phyloP scores from a whole-genome alignment of 1,140 invertebrate species.

The Drosophila santomea region DNA sequence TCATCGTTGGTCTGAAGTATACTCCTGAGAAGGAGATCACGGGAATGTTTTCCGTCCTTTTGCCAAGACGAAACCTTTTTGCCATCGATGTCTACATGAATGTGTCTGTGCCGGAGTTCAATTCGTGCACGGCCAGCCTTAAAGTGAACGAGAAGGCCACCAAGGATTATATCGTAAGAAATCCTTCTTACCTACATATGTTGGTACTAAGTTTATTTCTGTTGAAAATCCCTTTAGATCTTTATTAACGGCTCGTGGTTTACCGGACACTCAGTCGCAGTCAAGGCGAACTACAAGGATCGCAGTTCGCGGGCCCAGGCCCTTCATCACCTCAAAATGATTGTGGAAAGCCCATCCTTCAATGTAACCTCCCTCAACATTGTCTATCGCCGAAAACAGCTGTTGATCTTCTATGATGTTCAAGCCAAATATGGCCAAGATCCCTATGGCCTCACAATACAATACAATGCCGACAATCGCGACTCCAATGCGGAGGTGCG shows the following conservation, averaged over 20 bases:
- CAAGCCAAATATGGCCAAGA: slow-evolving; percentile 76
- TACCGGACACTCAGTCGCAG: slow-evolving; percentile 89
- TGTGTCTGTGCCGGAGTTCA: slow-evolving; percentile 87
- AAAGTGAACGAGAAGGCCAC: slow-evolving; percentile 86
- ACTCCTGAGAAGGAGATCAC: slow-evolving; percentile 87
- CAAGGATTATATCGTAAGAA: slow-evolving; percentile 86
- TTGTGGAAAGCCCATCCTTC: slow-evolving; percentile 89
- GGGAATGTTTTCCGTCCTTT: slow-evolving; percentile 85
- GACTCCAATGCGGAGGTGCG: slow-evolving; percentile 87
- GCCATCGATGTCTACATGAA: slow-evolving; percentile 87
- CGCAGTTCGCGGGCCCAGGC: slow-evolving; percentile 87
- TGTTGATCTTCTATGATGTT: slow-evolving; percentile 66
- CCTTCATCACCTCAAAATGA: slow-evolving; percentile 88
- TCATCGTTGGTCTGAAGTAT: slow-evolving; percentile 79
- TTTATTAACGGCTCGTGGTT: slow-evolving; percentile 91
- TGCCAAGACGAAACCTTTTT: slow-evolving; percentile 86
- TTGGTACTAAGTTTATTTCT: not conserved
- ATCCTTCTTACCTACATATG: not conserved
- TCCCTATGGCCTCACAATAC: slow-evolving; percentile 74
- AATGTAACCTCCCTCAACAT: slow-evolving; percentile 88
- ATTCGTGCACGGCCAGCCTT: slow-evolving; percentile 86
- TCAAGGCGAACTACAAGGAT: slow-evolving; percentile 90
- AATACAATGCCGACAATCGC: slow-evolving; percentile 81
- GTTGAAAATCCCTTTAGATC: slow-evolving; percentile 84
- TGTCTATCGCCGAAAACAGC: slow-evolving; percentile 86